A percentile compares a stretch with the other conserved stretches of the same genome.
These are phyloP conservation scores for Mirza zaza DNA, from an alignment of 2,113 vertebrate genomes.

Conservation along the genomic window DNA sequence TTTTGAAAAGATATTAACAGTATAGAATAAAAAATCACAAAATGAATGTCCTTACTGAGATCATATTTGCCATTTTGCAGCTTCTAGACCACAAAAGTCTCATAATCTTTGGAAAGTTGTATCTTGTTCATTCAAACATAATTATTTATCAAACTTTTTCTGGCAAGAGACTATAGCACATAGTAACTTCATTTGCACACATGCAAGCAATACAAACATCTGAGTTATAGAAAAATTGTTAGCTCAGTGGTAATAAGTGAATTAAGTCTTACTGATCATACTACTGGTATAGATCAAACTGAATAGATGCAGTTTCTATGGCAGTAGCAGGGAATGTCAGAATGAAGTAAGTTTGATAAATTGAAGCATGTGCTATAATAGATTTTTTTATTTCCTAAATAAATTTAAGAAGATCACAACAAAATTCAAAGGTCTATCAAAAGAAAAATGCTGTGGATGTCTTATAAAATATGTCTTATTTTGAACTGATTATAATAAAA, in stretches of 20 bases:
- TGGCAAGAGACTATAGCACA: not conserved
- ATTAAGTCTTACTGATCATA: not conserved
- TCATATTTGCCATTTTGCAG: not conserved
- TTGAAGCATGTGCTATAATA: not conserved
- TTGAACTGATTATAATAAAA: not conserved
- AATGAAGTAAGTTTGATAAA: not conserved
- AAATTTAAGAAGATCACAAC: not conserved
- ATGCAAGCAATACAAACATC: conserved; percentile 12
- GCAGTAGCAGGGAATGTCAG: not conserved
- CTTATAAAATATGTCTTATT: not conserved
- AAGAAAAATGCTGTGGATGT: not conserved
- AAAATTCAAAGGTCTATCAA: not conserved
- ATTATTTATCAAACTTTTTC: conserved; percentile 65
- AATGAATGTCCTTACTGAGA: not conserved
- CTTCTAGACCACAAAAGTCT: not conserved
- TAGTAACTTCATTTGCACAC: conserved; percentile 45
- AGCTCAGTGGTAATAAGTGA: not conserved
- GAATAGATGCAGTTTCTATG: not conserved
- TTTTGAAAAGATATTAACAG: not conserved
- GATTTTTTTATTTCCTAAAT: not conserved
- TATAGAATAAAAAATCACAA: not conserved
- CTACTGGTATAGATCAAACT: not conserved
- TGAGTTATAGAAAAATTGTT: not conserved
- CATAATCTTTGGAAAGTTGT: not conserved
- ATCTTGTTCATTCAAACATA: not conserved